phyloP scores from a whole-genome alignment of 1,140 invertebrate species.

The Ceratosolen fusciceps region DNA sequence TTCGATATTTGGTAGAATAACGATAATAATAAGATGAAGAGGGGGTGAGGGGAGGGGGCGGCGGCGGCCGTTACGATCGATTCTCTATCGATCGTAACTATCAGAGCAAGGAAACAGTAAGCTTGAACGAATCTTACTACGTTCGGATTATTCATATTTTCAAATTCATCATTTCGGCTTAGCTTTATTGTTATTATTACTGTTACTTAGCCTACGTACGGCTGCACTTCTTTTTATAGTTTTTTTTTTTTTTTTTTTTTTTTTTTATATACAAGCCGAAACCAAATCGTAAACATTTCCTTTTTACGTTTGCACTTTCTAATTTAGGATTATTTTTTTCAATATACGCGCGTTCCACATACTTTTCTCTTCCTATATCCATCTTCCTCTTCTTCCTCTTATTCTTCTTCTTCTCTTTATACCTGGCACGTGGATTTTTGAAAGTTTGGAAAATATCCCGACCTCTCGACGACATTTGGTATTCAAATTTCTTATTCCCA shows the following conservation, averaged over 20 bases:
- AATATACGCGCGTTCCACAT: constrained; percentile 7
- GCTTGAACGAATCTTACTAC: not conserved
- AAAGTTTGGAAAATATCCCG: not conserved
- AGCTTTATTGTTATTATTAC: not conserved
- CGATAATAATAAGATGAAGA: no score
- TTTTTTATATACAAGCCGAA: not conserved
- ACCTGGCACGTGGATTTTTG: constrained; percentile 5
- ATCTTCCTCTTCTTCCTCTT: no score
- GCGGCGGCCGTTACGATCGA: no score
- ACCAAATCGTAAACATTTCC: not conserved
- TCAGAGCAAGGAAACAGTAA: not conserved
- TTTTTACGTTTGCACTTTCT: not conserved
- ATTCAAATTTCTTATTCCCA: not conserved
- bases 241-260: no score
- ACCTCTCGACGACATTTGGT: no score
- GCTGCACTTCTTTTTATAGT: no score
- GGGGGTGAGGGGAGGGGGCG: no score
- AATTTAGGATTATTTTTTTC: not conserved
- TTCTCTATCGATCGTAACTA: not conserved
- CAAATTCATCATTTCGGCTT: not conserved
- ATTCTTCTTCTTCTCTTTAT: no score
- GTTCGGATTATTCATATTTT: not conserved
- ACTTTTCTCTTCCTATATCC: not conserved
- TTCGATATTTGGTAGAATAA: no score
- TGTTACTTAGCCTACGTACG: no score